These are phyloP conservation scores for Acronicta alni DNA, from an alignment of 2,888 invertebrate species.

Conservation along the genomic window DNA sequence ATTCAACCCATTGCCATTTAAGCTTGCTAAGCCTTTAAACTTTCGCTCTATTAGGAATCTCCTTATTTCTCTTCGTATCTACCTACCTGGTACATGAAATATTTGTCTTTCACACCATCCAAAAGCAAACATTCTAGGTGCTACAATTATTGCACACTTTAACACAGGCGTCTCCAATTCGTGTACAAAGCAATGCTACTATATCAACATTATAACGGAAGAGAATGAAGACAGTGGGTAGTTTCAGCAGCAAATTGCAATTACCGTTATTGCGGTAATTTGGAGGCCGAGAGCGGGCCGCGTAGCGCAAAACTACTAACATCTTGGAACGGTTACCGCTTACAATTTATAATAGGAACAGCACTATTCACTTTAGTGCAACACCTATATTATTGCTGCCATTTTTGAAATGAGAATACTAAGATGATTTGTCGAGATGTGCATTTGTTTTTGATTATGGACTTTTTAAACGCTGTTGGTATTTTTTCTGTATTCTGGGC, in stretches of 20 bases:
- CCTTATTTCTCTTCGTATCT: too few species aligned
- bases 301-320: slow-evolving; percentile 48
- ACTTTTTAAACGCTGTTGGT: too few species aligned
- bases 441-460: neutral
- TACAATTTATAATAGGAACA: slow-evolving; percentile 67
- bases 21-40: too few species aligned
- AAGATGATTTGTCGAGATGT: neutral
- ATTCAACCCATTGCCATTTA: too few species aligned
- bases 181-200: slow-evolving; percentile 52
- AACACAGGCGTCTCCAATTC: slow-evolving; percentile 3
- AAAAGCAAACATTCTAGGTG: slow-evolving; percentile 16
- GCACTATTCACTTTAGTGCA: slow-evolving; percentile 43
- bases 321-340: slow-evolving; percentile 65
- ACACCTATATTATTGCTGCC: neutral
- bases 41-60: too few species aligned
- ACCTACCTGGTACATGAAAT: too few species aligned
- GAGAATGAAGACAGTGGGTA: slow-evolving; percentile 79
- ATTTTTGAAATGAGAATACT: neutral
- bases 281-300: slow-evolving; percentile 63
- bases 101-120: too few species aligned
- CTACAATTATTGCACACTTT: slow-evolving; percentile 22
- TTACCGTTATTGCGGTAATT: slow-evolving; percentile 85
- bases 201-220: slow-evolving; percentile 76
- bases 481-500: too few species aligned
- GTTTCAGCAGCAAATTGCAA: slow-evolving; percentile 83